Conservation (phyloP, 2,113 vertebrate species). For the Neogobius melanostomus region DNA sequence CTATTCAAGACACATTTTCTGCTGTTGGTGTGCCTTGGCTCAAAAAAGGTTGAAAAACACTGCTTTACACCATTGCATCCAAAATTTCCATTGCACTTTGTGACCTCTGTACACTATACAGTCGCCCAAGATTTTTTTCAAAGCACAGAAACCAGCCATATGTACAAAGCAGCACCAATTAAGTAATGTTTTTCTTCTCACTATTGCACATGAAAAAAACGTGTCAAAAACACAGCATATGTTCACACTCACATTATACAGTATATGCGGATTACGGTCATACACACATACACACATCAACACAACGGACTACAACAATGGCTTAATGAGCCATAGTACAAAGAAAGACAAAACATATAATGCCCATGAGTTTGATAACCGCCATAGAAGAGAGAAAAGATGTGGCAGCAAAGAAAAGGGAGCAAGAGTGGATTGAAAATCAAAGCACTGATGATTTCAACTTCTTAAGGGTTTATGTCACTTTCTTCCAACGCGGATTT, state of each 20-base stretch:
- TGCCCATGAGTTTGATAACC: constrained; percentile 25
- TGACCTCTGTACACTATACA: background rate
- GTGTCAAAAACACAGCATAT: background rate
- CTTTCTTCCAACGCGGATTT: constrained; percentile 29
- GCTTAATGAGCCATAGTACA: constrained; percentile 30
- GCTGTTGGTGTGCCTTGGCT: no score
- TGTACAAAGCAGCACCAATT: background rate
- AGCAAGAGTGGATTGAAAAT: constrained; percentile 21
- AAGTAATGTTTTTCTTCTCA: background rate
- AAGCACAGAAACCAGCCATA: no score
- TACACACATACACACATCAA: constrained; percentile 1
- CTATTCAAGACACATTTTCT: no score
- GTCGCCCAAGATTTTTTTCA: background rate
- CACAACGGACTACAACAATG: constrained; percentile 10
- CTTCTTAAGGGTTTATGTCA: constrained; percentile 45
- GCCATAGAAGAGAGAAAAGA: constrained; percentile 19
- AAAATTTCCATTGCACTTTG: background rate
- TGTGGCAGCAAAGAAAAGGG: constrained; percentile 15
- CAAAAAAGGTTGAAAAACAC: no score
- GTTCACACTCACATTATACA: background rate
- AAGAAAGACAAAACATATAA: constrained; percentile 16
- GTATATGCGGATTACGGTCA: background rate
- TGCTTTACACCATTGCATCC: no score
- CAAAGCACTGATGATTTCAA: constrained; percentile 35
- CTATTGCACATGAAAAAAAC: background rate